These are phyloP conservation scores for Brachionichthys hirsutus DNA, from an alignment of 2,113 vertebrate genomes.

Conservation along the genomic window DNA sequence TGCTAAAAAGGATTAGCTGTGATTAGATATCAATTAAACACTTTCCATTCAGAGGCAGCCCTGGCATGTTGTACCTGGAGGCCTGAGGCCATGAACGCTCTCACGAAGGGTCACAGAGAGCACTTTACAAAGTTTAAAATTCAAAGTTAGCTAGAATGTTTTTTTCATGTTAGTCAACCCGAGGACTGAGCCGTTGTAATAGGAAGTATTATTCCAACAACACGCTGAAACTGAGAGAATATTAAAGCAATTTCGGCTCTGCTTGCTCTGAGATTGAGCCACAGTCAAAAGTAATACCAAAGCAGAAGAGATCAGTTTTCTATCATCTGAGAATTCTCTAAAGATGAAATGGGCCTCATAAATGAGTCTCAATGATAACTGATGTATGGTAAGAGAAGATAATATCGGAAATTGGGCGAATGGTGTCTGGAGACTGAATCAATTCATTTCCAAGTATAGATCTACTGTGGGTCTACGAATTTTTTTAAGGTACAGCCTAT, in stretches of 20 bases:
- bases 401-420: conserved; percentile 70
- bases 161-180: conserved; percentile 50
- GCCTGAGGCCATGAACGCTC: no score
- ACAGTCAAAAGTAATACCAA: conserved; percentile 68
- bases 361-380: conserved; percentile 75
- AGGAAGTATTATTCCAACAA: conserved; percentile 48
- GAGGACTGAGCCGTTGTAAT: conserved; percentile 41
- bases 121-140: conserved; percentile 43
- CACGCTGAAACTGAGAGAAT: conserved; percentile 64
- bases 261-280: conserved; percentile 62
- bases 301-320: conserved; percentile 75
- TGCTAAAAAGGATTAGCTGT: neutral
- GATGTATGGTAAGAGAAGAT: conserved; percentile 70
- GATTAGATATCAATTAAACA: conserved; percentile 29
- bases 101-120: conserved; percentile 18
- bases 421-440: conserved; percentile 72
- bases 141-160: conserved; percentile 42
- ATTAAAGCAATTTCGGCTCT: conserved; percentile 69
- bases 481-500: conserved; percentile 57
- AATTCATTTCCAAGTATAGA: conserved; percentile 73
- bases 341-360: conserved; percentile 72
- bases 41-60: conserved; percentile 1
- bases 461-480: conserved; percentile 50
- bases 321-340: conserved; percentile 68
- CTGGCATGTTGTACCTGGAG: neutral